Conservation (phyloP, 2,888 invertebrate species). For the Galerucella pusilla region DNA sequence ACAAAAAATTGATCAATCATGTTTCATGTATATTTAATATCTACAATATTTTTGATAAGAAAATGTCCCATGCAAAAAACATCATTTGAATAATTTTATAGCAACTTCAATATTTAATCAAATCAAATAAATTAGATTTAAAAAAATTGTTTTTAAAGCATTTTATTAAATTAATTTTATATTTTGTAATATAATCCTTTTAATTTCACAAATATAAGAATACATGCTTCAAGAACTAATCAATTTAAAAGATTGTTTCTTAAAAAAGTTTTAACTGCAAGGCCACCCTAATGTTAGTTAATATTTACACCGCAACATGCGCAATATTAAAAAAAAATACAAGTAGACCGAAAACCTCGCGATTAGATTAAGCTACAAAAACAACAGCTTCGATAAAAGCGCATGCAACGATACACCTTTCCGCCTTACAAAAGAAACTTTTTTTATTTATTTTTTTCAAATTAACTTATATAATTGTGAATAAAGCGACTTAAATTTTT, state of each 20-base stretch:
- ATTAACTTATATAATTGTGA: no score
- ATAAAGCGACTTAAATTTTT: no score
- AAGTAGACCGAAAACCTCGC: conserved; percentile 15
- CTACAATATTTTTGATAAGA: no score
- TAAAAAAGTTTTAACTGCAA: neutral
- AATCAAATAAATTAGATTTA: no score
- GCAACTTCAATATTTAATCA: no score
- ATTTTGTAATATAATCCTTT: neutral
- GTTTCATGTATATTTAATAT: no score
- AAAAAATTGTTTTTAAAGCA: no score
- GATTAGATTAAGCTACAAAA: conserved; percentile 12
- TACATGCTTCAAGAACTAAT: neutral
- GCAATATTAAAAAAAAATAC: conserved; percentile 7
- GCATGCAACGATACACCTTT: neutral
- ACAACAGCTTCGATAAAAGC: neutral
- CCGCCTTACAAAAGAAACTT: neutral
- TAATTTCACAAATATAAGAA: neutral
- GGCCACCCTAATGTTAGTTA: neutral
- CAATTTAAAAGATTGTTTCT: neutral
- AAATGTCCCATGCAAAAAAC: no score
- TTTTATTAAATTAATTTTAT: neutral
- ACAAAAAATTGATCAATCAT: no score
- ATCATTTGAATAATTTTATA: no score
- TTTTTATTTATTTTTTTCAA: neutral
- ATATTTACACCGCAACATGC: neutral